Evolutionary conservation across 2,113 vertebrate genomes (phyloP).

Genomic region (Tychaedon coryphoeus): DNA sequence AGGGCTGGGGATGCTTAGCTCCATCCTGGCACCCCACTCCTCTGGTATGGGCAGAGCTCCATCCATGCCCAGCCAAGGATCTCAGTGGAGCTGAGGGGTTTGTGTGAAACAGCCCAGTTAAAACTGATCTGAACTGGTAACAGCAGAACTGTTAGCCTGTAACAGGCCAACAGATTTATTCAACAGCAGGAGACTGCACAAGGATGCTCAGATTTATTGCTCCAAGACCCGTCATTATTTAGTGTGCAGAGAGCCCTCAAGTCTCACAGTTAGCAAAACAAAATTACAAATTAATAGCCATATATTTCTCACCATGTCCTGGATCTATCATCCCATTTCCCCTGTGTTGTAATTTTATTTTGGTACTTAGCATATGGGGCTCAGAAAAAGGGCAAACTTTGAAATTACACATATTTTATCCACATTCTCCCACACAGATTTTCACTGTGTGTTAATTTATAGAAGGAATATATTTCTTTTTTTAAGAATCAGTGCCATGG

Average conservation of each 20-base stretch:
- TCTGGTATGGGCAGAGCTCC: neutral
- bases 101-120: conserved; percentile 9
- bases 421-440: neutral
- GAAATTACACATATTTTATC: conserved; percentile 9
- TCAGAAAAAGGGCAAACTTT: conserved; percentile 17
- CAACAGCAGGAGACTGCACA: conserved; percentile 44
- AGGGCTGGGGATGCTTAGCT: neutral
- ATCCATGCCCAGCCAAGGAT: neutral
- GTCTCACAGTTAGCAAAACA: conserved; percentile 65
- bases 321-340: conserved; percentile 29
- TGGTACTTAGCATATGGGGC: conserved; percentile 47
- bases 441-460: neutral
- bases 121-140: neutral
- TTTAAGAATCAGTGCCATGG: neutral
- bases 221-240: conserved; percentile 52
- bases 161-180: conserved; percentile 50
- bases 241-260: conserved; percentile 4
- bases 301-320: conserved; percentile 35
- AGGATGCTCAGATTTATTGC: conserved; percentile 55
- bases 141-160: conserved; percentile 3
- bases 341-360: conserved; percentile 47
- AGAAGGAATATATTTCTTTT: neutral
- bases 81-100: neutral
- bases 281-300: conserved; percentile 62
- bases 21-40: conserved; percentile 15